Percentiles rank a stretch among this genome's conserved stretches.
Conservation (phyloP, 2,113 vertebrate species). For the Spheniscus mendiculus region DNA sequence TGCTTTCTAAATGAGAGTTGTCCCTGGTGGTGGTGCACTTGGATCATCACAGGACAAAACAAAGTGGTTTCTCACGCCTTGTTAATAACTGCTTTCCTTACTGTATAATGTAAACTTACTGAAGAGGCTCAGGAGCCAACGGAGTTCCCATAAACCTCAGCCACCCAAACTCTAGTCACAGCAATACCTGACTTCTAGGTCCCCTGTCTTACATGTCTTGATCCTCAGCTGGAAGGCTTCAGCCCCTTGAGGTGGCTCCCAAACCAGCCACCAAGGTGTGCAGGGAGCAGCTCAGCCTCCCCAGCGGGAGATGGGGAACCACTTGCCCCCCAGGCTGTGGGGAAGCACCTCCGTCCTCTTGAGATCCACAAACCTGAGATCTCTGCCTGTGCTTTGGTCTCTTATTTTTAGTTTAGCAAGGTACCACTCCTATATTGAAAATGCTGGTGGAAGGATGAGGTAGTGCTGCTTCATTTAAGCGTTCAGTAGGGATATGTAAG, state of each 20-base stretch:
- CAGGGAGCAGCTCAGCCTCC: background rate
- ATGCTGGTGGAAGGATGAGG: background rate
- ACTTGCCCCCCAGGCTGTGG: accelerated
- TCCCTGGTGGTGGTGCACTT: background rate
- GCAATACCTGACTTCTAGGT: background rate
- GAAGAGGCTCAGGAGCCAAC: background rate
- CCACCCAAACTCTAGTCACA: background rate
- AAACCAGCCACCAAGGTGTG: background rate
- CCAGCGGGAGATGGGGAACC: accelerated
- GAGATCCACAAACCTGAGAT: background rate
- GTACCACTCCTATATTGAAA: background rate
- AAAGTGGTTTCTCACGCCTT: background rate
- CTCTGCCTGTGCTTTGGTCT: background rate
- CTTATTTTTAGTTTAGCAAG: background rate
- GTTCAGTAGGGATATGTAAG: background rate
- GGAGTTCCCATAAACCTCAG: background rate
- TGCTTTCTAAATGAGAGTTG: background rate
- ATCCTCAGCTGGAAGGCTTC: background rate
- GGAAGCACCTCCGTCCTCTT: background rate
- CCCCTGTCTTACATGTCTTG: background rate
- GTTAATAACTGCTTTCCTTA: background rate
- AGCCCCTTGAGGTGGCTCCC: background rate
- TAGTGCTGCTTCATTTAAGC: background rate
- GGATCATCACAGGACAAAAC: background rate
- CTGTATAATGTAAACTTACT: background rate